Percentiles rank a stretch among this genome's conserved stretches.
Evolutionary conservation across 2,797 vertebrate species (phyloP).

Genomic region (Threskiornis aethiopicus): DNA sequence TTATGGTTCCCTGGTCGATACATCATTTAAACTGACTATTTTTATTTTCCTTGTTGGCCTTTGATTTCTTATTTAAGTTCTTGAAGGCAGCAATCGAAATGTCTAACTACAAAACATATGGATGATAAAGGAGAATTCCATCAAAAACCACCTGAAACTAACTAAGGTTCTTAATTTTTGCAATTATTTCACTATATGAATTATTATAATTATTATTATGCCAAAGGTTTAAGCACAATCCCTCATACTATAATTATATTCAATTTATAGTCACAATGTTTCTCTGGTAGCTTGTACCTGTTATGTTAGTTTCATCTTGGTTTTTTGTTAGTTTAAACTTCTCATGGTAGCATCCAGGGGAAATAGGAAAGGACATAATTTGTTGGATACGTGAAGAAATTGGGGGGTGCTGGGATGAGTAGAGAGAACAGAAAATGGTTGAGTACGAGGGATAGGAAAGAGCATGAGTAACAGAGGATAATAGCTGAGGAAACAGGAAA

Average conservation of each 20-base stretch:
- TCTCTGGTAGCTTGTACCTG: not conserved
- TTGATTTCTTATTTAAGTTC: conserved; percentile 54
- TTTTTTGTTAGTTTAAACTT: not conserved
- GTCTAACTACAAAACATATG: not conserved
- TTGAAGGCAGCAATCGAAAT: not conserved
- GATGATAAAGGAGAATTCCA: not conserved
- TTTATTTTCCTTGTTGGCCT: conserved; percentile 48
- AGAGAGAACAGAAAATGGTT: not conserved
- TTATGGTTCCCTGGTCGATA: not conserved
- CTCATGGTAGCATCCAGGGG: not conserved
- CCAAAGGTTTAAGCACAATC: not conserved
- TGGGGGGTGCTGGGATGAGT: not conserved
- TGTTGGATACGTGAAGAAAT: not conserved
- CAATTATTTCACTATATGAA: not conserved
- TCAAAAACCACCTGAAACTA: not conserved
- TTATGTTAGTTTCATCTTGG: not conserved
- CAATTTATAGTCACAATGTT: not conserved
- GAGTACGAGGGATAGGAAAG: not conserved
- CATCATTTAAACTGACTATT: conserved; percentile 20
- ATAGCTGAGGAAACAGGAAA: not conserved
- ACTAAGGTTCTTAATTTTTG: not conserved
- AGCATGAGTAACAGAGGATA: not conserved
- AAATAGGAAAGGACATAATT: not conserved
- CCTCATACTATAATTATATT: not conserved
- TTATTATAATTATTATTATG: not conserved